Percentiles rank a stretch among this genome's conserved stretches.
phyloP scores from a whole-genome alignment of 1,140 invertebrate genomes.

The Zaprionus nigranus region DNA sequence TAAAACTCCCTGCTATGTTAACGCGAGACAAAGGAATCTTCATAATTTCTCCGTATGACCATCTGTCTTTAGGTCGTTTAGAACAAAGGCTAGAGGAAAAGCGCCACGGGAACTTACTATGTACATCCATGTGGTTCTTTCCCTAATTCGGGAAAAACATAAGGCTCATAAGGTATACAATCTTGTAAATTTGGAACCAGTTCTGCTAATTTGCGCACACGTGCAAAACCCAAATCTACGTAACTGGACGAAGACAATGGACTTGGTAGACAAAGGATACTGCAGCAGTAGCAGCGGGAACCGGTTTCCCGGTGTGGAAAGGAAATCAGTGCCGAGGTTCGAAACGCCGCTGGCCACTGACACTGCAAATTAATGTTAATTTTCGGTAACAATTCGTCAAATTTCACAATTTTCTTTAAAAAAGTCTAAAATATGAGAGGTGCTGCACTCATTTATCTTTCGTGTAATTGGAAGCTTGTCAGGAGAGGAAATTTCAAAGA shows the following conservation, averaged over 20 bases:
- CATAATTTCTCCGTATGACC: slow-evolving; percentile 58
- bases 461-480: slow-evolving; percentile 40
- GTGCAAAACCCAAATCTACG: slow-evolving; percentile 68
- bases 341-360: slow-evolving; percentile 63
- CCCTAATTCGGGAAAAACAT: slow-evolving; percentile 50
- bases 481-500: background rate
- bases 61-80: slow-evolving; percentile 53
- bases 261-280: slow-evolving; percentile 50
- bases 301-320: slow-evolving; percentile 2
- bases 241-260: slow-evolving; percentile 40
- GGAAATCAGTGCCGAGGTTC: slow-evolving; percentile 56
- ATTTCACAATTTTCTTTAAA: slow-evolving; percentile 23
- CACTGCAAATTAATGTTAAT: slow-evolving; percentile 75
- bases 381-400: slow-evolving; percentile 63
- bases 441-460: slow-evolving; percentile 55
- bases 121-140: slow-evolving; percentile 54
- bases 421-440: slow-evolving; percentile 21
- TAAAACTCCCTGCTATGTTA: slow-evolving; percentile 35
- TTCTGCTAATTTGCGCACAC: slow-evolving; percentile 79
- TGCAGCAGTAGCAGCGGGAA: slow-evolving; percentile 36
- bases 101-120: slow-evolving; percentile 58
- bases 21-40: slow-evolving; percentile 66
- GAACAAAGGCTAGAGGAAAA: slow-evolving; percentile 64
- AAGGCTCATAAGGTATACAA: slow-evolving; percentile 41
- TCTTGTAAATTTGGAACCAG: slow-evolving; percentile 52